phyloP scores from a whole-genome alignment of 2,113 vertebrate species.

The Xenopus borealis region DNA sequence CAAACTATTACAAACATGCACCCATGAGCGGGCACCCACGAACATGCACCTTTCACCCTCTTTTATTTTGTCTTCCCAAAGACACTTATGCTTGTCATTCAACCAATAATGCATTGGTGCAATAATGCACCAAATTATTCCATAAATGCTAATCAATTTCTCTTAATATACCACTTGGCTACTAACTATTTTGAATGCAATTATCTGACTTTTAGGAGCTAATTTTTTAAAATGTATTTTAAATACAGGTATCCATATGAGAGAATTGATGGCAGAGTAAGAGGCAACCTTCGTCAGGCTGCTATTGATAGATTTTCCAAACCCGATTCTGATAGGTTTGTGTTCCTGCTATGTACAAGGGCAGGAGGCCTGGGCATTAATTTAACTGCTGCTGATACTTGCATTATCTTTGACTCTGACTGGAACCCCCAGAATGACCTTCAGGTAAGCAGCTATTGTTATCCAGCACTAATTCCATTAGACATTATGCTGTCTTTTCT shows the following conservation, averaged over 20 bases:
- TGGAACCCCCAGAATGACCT: conserved; percentile 98
- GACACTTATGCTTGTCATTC: too few relatives aligned
- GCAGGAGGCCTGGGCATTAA: conserved; percentile 97
- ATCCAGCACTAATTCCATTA: not conserved
- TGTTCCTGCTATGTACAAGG: conserved; percentile 95
- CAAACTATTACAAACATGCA: too few relatives aligned
- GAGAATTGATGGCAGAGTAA: conserved; percentile 92
- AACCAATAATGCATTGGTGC: too few relatives aligned
- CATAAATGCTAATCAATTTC: too few relatives aligned
- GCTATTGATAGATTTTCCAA: conserved; percentile 97
- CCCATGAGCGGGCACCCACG: too few relatives aligned
- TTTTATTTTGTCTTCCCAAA: too few relatives aligned
- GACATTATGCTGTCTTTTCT: too few relatives aligned
- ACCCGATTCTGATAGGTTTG: conserved; percentile 95
- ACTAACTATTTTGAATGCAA: too few relatives aligned
- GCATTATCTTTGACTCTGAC: conserved; percentile 98
- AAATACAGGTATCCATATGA: conserved; percentile 88
- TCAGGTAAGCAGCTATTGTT: conserved; percentile 72
- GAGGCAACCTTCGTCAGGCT: conserved; percentile 95
- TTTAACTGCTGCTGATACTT: conserved; percentile 96
- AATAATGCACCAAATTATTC: too few relatives aligned
- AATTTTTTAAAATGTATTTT: not conserved
- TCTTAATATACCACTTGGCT: too few relatives aligned
- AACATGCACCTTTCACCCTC: too few relatives aligned
- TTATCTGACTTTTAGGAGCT: too few relatives aligned